These are phyloP conservation scores for Zoanthus gigantus DNA, from an alignment of 92 coral and sea anemone genomes.

Conservation along the genomic window DNA sequence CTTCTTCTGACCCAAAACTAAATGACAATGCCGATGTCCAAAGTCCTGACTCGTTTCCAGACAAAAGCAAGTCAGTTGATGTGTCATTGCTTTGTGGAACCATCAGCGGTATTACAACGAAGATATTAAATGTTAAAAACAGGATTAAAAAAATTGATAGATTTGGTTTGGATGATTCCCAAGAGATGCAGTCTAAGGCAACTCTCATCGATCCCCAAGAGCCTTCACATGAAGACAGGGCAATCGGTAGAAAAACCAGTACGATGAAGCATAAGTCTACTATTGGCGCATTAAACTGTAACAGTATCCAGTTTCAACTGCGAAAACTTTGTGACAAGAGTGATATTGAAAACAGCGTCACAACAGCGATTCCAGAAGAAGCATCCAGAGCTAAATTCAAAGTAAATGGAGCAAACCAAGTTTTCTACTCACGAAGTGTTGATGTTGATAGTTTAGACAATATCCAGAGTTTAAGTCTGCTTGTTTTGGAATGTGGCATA, in stretches of 20 bases:
- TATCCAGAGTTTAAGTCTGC: constrained; percentile 67
- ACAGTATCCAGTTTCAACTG: constrained; percentile 87
- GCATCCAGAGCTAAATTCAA: constrained; percentile 81
- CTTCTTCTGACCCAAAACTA: constrained; percentile 57
- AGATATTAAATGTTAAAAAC: constrained; percentile 63
- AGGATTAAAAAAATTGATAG: constrained; percentile 31
- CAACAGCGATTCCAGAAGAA: constrained; percentile 93
- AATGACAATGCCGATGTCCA: constrained; percentile 25
- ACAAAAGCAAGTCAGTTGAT: constrained; percentile 52
- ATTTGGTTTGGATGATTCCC: not conserved
- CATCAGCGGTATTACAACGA: constrained; percentile 74
- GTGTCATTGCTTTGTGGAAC: constrained; percentile 80
- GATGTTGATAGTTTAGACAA: constrained; percentile 61
- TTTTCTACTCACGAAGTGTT: constrained; percentile 65
- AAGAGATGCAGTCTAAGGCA: constrained; percentile 23
- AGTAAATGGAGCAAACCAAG: constrained; percentile 73
- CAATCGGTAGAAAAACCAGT: constrained; percentile 16
- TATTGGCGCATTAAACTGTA: constrained; percentile 74
- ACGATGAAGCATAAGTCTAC: constrained; percentile 18
- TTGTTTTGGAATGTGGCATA: constrained; percentile 95
- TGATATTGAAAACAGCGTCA: constrained; percentile 88
- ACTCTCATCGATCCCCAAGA: constrained; percentile 32
- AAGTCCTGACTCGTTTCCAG: constrained; percentile 45
- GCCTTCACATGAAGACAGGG: constrained; percentile 24
- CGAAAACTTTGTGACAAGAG: constrained; percentile 89